phyloP scores from a whole-genome alignment of 2,888 invertebrate genomes.

The Cerceris ruficornis region DNA sequence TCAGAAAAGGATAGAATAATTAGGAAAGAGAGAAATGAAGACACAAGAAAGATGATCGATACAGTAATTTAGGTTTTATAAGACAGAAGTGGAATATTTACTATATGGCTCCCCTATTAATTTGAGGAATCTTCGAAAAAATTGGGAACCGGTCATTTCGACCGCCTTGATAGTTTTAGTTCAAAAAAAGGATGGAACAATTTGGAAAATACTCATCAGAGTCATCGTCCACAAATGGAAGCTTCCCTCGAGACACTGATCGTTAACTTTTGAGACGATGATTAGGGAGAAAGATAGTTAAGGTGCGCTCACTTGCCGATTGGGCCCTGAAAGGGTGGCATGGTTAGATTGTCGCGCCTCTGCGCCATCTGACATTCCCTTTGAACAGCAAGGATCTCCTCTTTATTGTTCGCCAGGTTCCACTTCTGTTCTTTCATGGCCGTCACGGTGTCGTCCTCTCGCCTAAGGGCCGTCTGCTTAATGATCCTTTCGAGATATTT shows the following conservation, averaged over 20 bases:
- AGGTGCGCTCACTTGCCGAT: slow-evolving; percentile 68
- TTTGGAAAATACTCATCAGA: no score
- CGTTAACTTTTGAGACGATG: background rate
- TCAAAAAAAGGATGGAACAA: no score
- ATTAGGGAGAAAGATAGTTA: background rate
- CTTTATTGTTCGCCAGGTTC: slow-evolving; percentile 75
- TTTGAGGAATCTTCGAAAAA: no score
- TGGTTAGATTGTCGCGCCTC: slow-evolving; percentile 81
- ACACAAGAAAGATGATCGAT: no score
- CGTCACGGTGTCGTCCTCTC: slow-evolving; percentile 83
- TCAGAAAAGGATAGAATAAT: no score
- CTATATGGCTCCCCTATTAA: no score
- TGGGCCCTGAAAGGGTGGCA: slow-evolving; percentile 84
- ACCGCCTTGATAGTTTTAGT: no score
- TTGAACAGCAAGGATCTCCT: slow-evolving; percentile 81
- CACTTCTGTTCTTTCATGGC: slow-evolving; percentile 83
- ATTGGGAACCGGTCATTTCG: no score
- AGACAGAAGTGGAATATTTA: no score
- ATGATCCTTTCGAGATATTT: slow-evolving; percentile 82
- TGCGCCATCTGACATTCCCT: slow-evolving; percentile 82
- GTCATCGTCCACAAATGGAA: no score
- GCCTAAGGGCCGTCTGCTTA: slow-evolving; percentile 80
- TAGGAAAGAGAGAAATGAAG: no score
- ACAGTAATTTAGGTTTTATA: no score
- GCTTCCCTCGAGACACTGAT: background rate